These are phyloP conservation scores for Chrysodeixis includens DNA, from an alignment of 2,888 invertebrate genomes.

Conservation along the genomic window DNA sequence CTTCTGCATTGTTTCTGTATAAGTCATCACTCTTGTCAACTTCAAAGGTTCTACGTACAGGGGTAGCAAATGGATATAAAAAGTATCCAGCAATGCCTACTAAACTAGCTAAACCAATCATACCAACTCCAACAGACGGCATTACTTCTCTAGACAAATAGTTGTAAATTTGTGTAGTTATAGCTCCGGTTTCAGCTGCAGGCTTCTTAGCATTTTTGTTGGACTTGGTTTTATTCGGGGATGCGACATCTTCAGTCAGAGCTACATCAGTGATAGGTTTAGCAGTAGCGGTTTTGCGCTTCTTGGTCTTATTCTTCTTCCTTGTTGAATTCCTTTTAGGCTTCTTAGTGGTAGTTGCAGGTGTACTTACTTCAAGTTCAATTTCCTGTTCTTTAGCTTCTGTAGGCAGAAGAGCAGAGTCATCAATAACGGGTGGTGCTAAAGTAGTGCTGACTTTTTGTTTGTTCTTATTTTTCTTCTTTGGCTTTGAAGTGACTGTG, in stretches of 20 bases:
- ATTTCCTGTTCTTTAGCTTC: slow-evolving; percentile 87
- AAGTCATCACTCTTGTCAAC: slow-evolving; percentile 90
- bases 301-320: slow-evolving; percentile 89
- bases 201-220: slow-evolving; percentile 80
- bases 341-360: slow-evolving; percentile 84
- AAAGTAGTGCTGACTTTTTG: slow-evolving; percentile 71
- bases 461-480: slow-evolving; percentile 83
- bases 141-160: slow-evolving; percentile 94
- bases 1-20: slow-evolving; percentile 91
- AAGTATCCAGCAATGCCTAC: slow-evolving; percentile 94
- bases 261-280: slow-evolving; percentile 73
- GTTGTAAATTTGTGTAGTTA: slow-evolving; percentile 93
- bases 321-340: slow-evolving; percentile 82
- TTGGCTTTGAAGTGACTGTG: slow-evolving; percentile 78
- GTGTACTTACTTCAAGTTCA: slow-evolving; percentile 85
- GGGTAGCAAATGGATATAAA: slow-evolving; percentile 92
- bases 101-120: slow-evolving; percentile 92
- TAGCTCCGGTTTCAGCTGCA: slow-evolving; percentile 85
- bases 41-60: slow-evolving; percentile 91
- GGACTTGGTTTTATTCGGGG: slow-evolving; percentile 88
- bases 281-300: slow-evolving; percentile 88
- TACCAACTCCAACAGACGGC: slow-evolving; percentile 94
- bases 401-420: slow-evolving; percentile 82
- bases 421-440: slow-evolving; percentile 72
- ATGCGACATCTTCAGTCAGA: slow-evolving; percentile 78